Percentiles rank a stretch among this genome's conserved stretches.
These are phyloP conservation scores for Megamerina dolium DNA, from an alignment of 2,888 invertebrate genomes.

Conservation along the genomic window DNA sequence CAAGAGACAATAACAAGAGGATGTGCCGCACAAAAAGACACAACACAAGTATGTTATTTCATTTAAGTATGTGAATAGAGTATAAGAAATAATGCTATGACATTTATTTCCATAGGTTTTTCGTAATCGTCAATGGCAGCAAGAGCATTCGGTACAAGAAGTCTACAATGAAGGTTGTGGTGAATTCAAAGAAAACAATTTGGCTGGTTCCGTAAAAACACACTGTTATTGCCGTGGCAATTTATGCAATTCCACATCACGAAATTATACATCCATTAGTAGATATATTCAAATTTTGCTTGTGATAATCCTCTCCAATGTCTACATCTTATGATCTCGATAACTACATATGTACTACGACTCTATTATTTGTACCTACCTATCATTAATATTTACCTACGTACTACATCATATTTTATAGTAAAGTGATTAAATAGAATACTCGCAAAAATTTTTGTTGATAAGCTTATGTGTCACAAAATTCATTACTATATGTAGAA, in stretches of 20 bases:
- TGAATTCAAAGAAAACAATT: constrained; percentile 58
- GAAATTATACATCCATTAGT: constrained; percentile 56
- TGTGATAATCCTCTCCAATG: constrained; percentile 59
- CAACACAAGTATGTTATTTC: constrained; percentile 46
- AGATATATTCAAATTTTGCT: no score
- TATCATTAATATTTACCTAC: no score
- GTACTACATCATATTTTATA: no score
- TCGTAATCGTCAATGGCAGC: constrained; percentile 56
- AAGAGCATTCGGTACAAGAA: constrained; percentile 60
- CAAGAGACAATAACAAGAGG: constrained; percentile 53
- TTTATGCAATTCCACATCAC: constrained; percentile 65
- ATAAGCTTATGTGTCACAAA: no score
- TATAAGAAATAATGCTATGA: background rate
- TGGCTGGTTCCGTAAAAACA: constrained; percentile 36
- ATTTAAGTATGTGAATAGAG: background rate
- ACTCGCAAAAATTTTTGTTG: no score
- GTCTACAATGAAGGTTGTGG: constrained; percentile 69
- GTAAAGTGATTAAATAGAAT: no score
- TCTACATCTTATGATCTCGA: no score
- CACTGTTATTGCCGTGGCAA: constrained; percentile 72
- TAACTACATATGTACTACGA: no score
- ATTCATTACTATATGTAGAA: no score
- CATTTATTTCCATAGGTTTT: constrained; percentile 17
- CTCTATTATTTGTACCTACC: no score
- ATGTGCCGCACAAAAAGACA: constrained; percentile 69